phyloP scores from a whole-genome alignment of 2,113 vertebrate species.

The Osmerus mordax region DNA sequence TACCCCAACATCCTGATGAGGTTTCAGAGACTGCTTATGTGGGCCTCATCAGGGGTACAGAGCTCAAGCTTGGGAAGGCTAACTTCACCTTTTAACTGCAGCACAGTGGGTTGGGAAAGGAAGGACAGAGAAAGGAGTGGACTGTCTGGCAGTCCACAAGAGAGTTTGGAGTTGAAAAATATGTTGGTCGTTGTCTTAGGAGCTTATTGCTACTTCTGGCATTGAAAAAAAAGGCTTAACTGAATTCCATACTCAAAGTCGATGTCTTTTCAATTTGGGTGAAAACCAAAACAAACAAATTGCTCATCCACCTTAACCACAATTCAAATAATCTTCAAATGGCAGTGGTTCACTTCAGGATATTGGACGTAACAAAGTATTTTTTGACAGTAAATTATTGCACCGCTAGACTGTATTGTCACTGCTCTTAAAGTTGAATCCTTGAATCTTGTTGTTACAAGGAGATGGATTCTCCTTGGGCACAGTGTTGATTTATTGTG shows the following conservation, averaged over 20 bases:
- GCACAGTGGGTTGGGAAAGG: constrained; percentile 20
- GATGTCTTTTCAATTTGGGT: too few relatives aligned
- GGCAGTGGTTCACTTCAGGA: neutral
- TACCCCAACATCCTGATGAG: constrained; percentile 23
- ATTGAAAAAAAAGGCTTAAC: too few relatives aligned
- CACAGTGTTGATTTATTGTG: constrained; percentile 28
- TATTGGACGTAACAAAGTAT: neutral
- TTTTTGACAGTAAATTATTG: neutral
- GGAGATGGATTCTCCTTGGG: constrained; percentile 15
- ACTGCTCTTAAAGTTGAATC: neutral
- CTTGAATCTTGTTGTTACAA: too few relatives aligned
- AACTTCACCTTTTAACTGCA: constrained; percentile 17
- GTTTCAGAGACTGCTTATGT: constrained; percentile 18
- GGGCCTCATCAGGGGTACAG: constrained; percentile 22
- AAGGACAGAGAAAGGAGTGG: neutral
- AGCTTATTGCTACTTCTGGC: too few relatives aligned
- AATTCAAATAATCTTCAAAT: neutral
- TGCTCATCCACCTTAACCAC: neutral
- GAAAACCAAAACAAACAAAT: too few relatives aligned
- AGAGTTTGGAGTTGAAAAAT: constrained; percentile 10
- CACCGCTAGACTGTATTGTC: neutral
- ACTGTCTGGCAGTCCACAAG: neutral
- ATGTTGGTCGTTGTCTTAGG: neutral
- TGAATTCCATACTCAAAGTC: too few relatives aligned
- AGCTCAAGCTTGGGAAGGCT: constrained; percentile 1